Conservation (phyloP, 2,888 invertebrate genomes). For the Emmelina monodactyla region DNA sequence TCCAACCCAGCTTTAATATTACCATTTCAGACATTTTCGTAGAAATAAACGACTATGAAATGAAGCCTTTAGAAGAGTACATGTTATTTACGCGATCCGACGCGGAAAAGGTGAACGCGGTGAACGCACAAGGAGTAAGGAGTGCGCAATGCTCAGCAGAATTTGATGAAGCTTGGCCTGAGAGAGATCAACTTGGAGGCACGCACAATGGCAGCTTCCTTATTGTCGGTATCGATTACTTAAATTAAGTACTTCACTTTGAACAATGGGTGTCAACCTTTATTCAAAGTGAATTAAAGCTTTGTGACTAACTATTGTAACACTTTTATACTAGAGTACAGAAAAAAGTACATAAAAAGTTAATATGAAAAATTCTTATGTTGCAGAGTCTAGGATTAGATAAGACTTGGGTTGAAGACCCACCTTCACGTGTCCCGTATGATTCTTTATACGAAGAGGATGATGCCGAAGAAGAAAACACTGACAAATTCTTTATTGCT, state of each 20-base stretch:
- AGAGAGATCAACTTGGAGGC: slow-evolving; percentile 42
- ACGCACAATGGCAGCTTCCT: slow-evolving; percentile 54
- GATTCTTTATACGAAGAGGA: slow-evolving; percentile 77
- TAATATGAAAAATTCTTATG: too few species aligned
- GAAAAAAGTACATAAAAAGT: too few species aligned
- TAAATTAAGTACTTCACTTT: neutral
- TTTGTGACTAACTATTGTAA: too few species aligned
- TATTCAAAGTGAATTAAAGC: too few species aligned
- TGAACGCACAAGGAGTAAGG: slow-evolving; percentile 84
- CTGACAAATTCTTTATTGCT: slow-evolving; percentile 81
- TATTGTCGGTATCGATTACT: slow-evolving; percentile 30
- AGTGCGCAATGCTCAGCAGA: slow-evolving; percentile 86
- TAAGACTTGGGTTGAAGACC: slow-evolving; percentile 85
- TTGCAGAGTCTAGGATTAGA: slow-evolving; percentile 77
- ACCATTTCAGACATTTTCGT: slow-evolving; percentile 85
- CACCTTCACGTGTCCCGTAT: slow-evolving; percentile 78
- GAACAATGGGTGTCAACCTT: too few species aligned
- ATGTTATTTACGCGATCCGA: slow-evolving; percentile 89
- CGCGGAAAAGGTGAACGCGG: slow-evolving; percentile 85
- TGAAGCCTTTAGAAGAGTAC: slow-evolving; percentile 91
- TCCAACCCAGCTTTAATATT: neutral
- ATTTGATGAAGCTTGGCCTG: slow-evolving; percentile 69
- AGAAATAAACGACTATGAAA: slow-evolving; percentile 79
- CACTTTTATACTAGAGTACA: too few species aligned
- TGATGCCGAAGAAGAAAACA: slow-evolving; percentile 80